phyloP scores from a whole-genome alignment of 2,888 invertebrate species.

The Drosophila conformis region DNA sequence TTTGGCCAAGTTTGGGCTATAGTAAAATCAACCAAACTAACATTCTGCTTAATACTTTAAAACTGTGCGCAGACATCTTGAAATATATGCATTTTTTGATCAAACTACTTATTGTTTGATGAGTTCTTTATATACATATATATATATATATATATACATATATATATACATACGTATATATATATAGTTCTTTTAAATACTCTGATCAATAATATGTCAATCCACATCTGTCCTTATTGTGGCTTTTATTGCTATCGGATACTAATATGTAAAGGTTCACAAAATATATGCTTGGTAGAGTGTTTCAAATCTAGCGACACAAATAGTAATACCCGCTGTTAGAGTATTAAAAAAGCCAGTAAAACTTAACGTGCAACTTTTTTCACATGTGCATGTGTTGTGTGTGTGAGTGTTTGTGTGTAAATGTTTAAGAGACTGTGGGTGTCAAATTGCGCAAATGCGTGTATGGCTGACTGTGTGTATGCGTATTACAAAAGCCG shows the following conservation, averaged over 20 bases:
- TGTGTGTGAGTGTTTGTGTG: constrained; percentile 2
- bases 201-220: not conserved
- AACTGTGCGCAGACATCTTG: not conserved
- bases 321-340: not conserved
- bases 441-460: constrained; percentile 4
- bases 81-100: not conserved
- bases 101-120: not conserved
- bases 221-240: not conserved
- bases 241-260: not conserved
- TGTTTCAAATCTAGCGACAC: not conserved
- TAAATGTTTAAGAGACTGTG: not conserved
- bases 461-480: constrained; percentile 12
- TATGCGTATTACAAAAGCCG: constrained; percentile 46
- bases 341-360: constrained; percentile 33
- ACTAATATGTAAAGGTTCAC: not conserved
- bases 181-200: too few relatives aligned
- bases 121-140: not conserved
- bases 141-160: too few relatives aligned
- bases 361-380: constrained; percentile 61
- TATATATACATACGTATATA: too few relatives aligned
- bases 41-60: not conserved
- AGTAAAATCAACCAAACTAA: not conserved
- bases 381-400: constrained; percentile 23
- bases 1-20: not conserved
- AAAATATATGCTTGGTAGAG: not conserved